Percentiles rank a stretch among this genome's conserved stretches.
Evolutionary conservation across 2,888 invertebrate genomes (phyloP).

Genomic region (Prosopocoilus inquinatus): DNA sequence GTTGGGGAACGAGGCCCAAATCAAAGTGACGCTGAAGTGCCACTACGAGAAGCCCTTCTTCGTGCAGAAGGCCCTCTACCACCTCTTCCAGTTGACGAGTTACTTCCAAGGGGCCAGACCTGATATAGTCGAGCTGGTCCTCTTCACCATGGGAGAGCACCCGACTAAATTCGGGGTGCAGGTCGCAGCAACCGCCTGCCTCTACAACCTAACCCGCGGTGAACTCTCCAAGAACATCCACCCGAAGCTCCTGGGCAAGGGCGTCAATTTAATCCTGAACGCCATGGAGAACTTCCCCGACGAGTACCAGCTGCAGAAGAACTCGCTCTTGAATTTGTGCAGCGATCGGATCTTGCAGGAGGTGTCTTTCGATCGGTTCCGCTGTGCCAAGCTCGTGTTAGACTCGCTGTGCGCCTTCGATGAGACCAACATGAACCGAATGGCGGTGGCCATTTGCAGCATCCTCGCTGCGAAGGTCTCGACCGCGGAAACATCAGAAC

Average conservation of each 20-base stretch:
- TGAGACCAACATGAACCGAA: slow-evolving; percentile 68
- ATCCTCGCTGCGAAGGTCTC: slow-evolving; percentile 61
- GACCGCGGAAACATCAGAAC: slow-evolving; percentile 64
- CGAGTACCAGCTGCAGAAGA: slow-evolving; percentile 70
- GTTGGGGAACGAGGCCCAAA: slow-evolving; percentile 44
- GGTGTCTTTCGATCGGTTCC: slow-evolving; percentile 47
- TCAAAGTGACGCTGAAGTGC: slow-evolving; percentile 55
- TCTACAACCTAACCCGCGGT: slow-evolving; percentile 69
- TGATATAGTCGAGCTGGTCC: slow-evolving; percentile 62
- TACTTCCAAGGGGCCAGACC: slow-evolving; percentile 55
- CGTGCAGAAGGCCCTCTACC: slow-evolving; percentile 66
- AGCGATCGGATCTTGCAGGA: slow-evolving; percentile 75
- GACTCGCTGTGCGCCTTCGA: slow-evolving; percentile 69
- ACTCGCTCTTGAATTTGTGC: slow-evolving; percentile 69
- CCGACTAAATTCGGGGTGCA: slow-evolving; percentile 62
- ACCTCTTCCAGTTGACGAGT: slow-evolving; percentile 56
- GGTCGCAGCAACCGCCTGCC: slow-evolving; percentile 73
- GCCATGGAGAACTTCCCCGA: slow-evolving; percentile 69
- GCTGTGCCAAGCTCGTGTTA: slow-evolving; percentile 69
- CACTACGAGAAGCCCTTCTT: slow-evolving; percentile 59
- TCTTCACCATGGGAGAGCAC: slow-evolving; percentile 52
- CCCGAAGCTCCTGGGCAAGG: slow-evolving; percentile 59
- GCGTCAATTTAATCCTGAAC: slow-evolving; percentile 62
- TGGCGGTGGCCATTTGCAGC: slow-evolving; percentile 79
- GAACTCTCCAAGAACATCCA: slow-evolving; percentile 64